Percentiles rank a stretch among this genome's conserved stretches.
Conservation (phyloP, 2,888 invertebrate species). For the Thera britannica region DNA sequence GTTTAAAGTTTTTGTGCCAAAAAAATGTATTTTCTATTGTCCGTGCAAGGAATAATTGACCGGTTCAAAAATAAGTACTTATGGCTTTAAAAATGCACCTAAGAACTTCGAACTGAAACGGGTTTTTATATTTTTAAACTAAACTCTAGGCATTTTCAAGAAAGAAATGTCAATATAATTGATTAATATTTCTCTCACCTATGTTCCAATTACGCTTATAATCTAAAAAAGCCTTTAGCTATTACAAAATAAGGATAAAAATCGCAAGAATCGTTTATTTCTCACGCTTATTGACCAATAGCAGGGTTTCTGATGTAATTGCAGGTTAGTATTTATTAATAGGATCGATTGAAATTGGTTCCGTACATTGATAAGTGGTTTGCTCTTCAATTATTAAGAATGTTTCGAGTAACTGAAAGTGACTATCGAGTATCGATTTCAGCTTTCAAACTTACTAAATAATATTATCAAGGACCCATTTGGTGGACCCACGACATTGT, state of each 20-base stretch:
- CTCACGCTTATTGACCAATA: conserved; percentile 28
- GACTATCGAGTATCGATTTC: no score
- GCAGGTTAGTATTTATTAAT: conserved; percentile 23
- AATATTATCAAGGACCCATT: no score
- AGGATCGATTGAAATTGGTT: conserved; percentile 19
- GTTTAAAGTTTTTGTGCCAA: no score
- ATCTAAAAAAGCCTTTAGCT: background rate
- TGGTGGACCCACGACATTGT: no score
- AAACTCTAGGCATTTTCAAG: background rate
- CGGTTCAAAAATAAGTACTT: no score
- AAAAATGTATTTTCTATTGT: no score
- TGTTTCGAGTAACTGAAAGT: background rate
- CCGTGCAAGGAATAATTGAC: no score
- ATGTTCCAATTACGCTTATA: background rate
- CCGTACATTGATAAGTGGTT: conserved; percentile 5
- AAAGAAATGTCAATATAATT: conserved; percentile 7
- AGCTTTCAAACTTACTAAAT: no score
- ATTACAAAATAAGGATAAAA: conserved; percentile 1
- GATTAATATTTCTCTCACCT: background rate
- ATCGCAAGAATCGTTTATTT: conserved; percentile 14
- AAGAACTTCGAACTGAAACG: background rate
- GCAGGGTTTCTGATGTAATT: conserved; percentile 18
- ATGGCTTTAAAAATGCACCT: no score
- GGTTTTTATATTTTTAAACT: no score
- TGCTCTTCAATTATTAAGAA: background rate